Base-by-base conservation (phyloP, 2,113 vertebrate genomes). In the Mixornis gularis region DNA sequence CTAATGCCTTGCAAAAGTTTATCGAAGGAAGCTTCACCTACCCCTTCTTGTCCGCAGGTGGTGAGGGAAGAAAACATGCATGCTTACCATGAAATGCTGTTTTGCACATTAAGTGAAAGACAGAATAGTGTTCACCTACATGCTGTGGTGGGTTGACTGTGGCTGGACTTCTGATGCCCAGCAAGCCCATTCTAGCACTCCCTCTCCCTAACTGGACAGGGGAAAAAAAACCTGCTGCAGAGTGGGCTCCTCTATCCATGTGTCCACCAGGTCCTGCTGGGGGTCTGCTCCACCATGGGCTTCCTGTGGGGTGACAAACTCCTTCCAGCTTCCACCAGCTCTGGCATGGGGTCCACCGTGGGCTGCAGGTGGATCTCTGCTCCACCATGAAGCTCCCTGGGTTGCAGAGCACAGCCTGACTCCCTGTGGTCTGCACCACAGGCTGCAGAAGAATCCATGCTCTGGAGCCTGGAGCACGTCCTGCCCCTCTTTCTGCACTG, bases 291-390 rank as follows among this genome's bases (percentile, higher is more conserved):
- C 27, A 69, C 38, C 27, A 29, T 4, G 27, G 38, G 27, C 18
- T 24, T 68, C 27, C 38, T 38, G 14, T 32, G 27, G 13, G 12
- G 12, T 34, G n/a, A 41, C 34, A 53, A 34, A 40, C 62, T 68
- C 53, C n/a, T 60, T 38, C 0, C 1, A 26, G 41, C 17, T 43
- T 30, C 29, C 59, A 46, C 29, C 29, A 34, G 78, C 53, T 26
- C 20, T 36, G 69, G 12, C 20, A 15, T 9, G 14, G 25, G 7
- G 9, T 12, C 7, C 11, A 13, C 5, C 1, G 0, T 6, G 29
- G 27, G 27, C 44, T 46, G 27, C 27, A 44, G 20, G 13, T 17
- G 59, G 22, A 80, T 44, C 68, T 52, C 32, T 52, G 44, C n/a
- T 72, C 51, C 43, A 24, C 41, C 46, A 17, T 6, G 44, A 46